A percentile compares a stretch with the other conserved stretches of the same genome.
Conservation (phyloP, 2,797 vertebrate species). For the Poecilia velifera region DNA sequence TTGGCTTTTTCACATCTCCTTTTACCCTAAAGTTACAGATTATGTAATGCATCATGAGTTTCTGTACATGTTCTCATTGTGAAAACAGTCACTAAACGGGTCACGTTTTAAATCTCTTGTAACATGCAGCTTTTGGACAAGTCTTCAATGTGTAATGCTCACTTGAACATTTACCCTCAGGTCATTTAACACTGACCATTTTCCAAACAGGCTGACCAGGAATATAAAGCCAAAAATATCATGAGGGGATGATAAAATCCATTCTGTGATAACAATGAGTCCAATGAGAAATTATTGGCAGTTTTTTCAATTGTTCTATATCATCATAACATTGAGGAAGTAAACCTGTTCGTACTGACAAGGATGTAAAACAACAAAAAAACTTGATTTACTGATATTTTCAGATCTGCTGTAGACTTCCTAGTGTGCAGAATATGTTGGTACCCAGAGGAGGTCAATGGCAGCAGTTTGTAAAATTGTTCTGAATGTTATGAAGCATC, state of each 20-base stretch:
- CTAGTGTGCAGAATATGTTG: background rate
- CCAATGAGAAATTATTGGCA: no score
- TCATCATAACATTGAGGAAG: background rate
- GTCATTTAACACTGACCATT: background rate
- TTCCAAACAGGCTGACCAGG: background rate
- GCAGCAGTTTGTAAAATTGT: background rate
- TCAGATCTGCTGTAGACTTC: background rate
- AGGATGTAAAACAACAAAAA: background rate
- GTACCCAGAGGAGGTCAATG: background rate
- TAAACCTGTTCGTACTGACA: background rate
- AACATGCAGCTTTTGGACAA: background rate
- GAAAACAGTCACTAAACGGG: background rate
- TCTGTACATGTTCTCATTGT: background rate
- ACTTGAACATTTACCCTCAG: background rate
- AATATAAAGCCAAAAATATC: background rate
- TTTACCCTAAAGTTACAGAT: background rate
- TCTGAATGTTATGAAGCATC: background rate
- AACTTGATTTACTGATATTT: background rate
- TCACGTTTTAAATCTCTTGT: background rate
- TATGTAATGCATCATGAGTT: background rate
- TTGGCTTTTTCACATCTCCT: background rate
- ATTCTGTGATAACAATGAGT: background rate
- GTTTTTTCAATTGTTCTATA: background rate
- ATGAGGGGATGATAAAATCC: background rate
- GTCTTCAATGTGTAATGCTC: background rate